Evolutionary conservation across 1,140 invertebrate genomes (phyloP), one percentile per base, ranked within the genome.

Genomic region (Drosophila arawakana): DNA sequence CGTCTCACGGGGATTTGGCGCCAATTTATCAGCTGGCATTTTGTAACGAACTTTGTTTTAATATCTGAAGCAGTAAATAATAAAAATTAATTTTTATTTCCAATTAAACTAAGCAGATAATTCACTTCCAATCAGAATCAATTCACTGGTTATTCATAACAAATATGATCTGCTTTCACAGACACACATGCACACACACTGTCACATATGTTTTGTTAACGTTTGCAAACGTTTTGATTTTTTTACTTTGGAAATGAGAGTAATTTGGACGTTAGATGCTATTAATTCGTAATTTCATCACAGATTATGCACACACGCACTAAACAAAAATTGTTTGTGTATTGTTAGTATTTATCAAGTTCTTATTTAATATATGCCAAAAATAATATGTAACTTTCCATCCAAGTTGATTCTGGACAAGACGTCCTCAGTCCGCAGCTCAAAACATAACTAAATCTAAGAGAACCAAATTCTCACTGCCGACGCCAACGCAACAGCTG

Each of bases 1-100:
- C 46, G 47, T 76, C 57, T 90, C 81, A 25, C 84, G 80, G 7
- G 84, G 84, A 79, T 89, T 89, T 7, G 65, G 65, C 25, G 81
- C 61, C 75, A 89, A 55, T 37, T 78, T 90, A 15, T 84, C 80
- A 35, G 55, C 78, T 76, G 78, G 49, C 76, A 86, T 85, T 15
- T 63, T 49, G 1, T 9, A 57, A 21, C 4, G 3, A 9, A 13
- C 5, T 41, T 30, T 21, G 3, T 47, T 60, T 2, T 11, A 73
- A 52, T 44, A 37, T 55, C 57, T 73, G 13, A 25, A 8, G 25
- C 25, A 30, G 6, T 34, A 7, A 73, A 73, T 37, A 30, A 30
- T 30, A 0, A 11, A 21, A 37, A 54, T 54, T 34, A 7, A 30
- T 30, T 30, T 30, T 30, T 30, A 30, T 30, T 30, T 30, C 4